Conservation (phyloP, 2,888 invertebrate genomes). For the Pinctada fucata region DNA sequence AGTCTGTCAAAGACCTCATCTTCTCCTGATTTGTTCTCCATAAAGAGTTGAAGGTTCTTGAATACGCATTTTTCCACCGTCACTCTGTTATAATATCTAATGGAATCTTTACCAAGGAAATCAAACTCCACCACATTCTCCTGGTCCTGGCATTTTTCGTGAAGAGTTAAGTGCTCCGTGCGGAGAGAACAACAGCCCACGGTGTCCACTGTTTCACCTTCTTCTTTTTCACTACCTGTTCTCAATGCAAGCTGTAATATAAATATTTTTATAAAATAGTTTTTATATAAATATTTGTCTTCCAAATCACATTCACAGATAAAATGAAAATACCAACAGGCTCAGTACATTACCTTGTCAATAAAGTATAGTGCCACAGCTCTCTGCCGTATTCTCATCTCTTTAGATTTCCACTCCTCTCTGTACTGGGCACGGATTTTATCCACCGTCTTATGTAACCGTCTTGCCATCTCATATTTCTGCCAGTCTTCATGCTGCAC, state of each 20-base stretch:
- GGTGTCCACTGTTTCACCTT: slow-evolving; percentile 97
- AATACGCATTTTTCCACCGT: slow-evolving; percentile 98
- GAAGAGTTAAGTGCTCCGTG: slow-evolving; percentile 95
- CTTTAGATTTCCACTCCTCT: slow-evolving; percentile 97
- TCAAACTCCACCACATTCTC: slow-evolving; percentile 98
- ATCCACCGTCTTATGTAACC: slow-evolving; percentile 92
- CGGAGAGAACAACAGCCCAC: slow-evolving; percentile 99
- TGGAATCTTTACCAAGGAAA: slow-evolving; percentile 91
- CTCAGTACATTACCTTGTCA: slow-evolving; percentile 83
- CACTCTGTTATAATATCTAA: slow-evolving; percentile 94
- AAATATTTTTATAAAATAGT: neutral
- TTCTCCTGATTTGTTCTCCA: slow-evolving; percentile 94
- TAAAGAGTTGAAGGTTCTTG: slow-evolving; percentile 97
- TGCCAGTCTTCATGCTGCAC: slow-evolving; percentile 93
- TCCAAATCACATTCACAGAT: too few relatives aligned
- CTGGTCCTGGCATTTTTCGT: slow-evolving; percentile 81
- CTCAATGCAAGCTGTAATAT: slow-evolving; percentile 85
- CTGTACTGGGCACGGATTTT: slow-evolving; percentile 92
- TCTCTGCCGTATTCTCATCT: slow-evolving; percentile 97
- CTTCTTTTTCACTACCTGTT: slow-evolving; percentile 99
- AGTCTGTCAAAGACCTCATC: slow-evolving; percentile 99
- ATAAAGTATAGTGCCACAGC: slow-evolving; percentile 99
- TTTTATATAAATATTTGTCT: too few relatives aligned
- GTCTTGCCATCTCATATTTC: slow-evolving; percentile 98
- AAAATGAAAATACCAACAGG: too few relatives aligned